Conservation (phyloP, 2,797 vertebrate species). For the Lithobates sylvaticus region DNA sequence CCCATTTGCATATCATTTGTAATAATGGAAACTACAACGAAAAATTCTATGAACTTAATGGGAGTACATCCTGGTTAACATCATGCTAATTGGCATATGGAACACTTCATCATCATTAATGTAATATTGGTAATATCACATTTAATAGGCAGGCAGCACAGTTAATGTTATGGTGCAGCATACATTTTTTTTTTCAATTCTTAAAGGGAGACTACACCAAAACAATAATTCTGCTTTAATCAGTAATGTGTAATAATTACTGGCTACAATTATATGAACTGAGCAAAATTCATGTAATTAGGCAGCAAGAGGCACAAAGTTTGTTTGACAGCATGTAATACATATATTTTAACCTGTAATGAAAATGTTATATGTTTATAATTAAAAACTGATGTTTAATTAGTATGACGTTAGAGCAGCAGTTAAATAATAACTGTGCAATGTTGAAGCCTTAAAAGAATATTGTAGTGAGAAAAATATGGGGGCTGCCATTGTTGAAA, state of each 20-base stretch:
- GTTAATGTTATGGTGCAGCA: slow-evolving; percentile 9
- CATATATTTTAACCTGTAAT: neutral
- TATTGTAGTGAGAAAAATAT: too few species aligned
- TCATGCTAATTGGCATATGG: slow-evolving; percentile 27
- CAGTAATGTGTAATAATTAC: slow-evolving; percentile 10
- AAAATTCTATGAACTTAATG: slow-evolving; percentile 44
- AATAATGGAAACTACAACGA: slow-evolving; percentile 44
- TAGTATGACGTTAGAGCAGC: neutral
- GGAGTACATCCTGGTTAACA: slow-evolving; percentile 49
- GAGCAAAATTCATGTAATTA: slow-evolving; percentile 1
- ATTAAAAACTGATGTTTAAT: neutral
- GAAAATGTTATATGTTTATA: neutral
- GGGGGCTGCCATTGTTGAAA: too few species aligned
- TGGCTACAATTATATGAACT: neutral
- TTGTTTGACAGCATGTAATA: slow-evolving; percentile 1
- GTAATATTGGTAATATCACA: slow-evolving; percentile 37
- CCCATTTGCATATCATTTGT: slow-evolving; percentile 50
- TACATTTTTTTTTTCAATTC: neutral
- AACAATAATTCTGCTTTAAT: neutral
- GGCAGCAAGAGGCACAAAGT: neutral
- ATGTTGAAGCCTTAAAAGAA: too few species aligned
- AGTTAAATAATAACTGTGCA: neutral
- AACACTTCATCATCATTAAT: slow-evolving; percentile 46
- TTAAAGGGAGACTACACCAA: slow-evolving; percentile 18
- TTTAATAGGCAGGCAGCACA: slow-evolving; percentile 28